A percentile compares a stretch with the other conserved stretches of the same genome.
phyloP scores from a whole-genome alignment of 92 coral and sea anemone genomes.

The Heliopora coerulea region DNA sequence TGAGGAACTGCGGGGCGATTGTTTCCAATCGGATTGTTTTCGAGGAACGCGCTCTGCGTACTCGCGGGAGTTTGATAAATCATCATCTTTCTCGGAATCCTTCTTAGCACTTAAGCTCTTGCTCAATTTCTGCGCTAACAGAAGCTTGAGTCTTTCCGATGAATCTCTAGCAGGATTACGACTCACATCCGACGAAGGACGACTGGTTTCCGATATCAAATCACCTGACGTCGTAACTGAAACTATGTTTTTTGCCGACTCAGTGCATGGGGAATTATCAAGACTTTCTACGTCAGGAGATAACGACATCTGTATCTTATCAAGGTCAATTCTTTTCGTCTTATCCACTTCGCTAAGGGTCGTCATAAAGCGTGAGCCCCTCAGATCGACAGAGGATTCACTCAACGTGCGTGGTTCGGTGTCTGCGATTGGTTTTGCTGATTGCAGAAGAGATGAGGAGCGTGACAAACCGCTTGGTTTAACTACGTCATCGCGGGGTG shows the following conservation, averaged over 20 bases:
- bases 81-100: slow-evolving; percentile 14
- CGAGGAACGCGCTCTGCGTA: too few species aligned
- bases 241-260: background rate
- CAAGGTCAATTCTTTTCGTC: slow-evolving; percentile 15
- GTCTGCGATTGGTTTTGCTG: slow-evolving; percentile 47
- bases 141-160: slow-evolving; percentile 16
- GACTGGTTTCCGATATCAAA: background rate
- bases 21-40: slow-evolving; percentile 37
- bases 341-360: slow-evolving; percentile 27
- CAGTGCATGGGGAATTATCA: background rate
- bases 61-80: background rate
- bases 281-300: slow-evolving; percentile 31
- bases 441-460: slow-evolving; percentile 84
- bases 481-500: slow-evolving; percentile 53
- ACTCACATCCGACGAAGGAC: background rate
- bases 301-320: slow-evolving; percentile 36
- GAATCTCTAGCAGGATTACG: background rate
- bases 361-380: slow-evolving; percentile 17
- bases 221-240: background rate
- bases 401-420: slow-evolving; percentile 4
- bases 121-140: slow-evolving; percentile 14
- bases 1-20: slow-evolving; percentile 30
- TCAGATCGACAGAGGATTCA: slow-evolving; percentile 26
- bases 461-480: slow-evolving; percentile 62
- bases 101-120: background rate